phyloP scores from a whole-genome alignment of 2,113 vertebrate genomes.

The Zingel zingel region DNA sequence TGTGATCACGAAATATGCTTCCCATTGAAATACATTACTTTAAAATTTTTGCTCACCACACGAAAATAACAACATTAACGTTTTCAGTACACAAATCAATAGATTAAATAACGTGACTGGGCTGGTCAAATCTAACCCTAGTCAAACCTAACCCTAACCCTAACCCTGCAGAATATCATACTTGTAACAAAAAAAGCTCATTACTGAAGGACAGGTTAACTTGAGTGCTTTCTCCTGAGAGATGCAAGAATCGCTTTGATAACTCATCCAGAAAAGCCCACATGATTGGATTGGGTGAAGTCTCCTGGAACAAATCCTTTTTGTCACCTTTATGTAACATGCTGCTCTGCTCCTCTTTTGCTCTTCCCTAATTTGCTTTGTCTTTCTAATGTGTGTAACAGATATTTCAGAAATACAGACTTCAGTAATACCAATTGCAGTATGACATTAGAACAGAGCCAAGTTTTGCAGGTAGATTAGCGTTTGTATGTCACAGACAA shows the following conservation, averaged over 20 bases:
- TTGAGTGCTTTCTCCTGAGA: constrained; percentile 62
- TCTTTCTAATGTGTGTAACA: constrained; percentile 48
- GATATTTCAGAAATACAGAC: constrained; percentile 31
- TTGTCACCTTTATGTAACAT: constrained; percentile 73
- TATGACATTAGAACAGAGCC: background rate
- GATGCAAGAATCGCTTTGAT: constrained; percentile 67
- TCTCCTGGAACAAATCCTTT: constrained; percentile 79
- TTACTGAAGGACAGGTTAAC: constrained; percentile 71
- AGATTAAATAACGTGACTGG: too few relatives aligned
- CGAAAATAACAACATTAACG: too few relatives aligned
- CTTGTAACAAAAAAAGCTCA: constrained; percentile 18
- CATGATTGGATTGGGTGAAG: constrained; percentile 80
- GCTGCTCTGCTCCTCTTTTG: constrained; percentile 39
- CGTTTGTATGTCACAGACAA: constrained; percentile 4
- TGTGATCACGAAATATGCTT: too few relatives aligned
- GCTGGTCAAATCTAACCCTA: too few relatives aligned
- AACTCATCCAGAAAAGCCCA: constrained; percentile 81
- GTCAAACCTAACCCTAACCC: too few relatives aligned
- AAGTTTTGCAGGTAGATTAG: constrained; percentile 12
- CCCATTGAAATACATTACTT: too few relatives aligned
- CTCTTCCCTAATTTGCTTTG: constrained; percentile 59
- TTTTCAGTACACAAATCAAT: too few relatives aligned
- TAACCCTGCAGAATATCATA: constrained; percentile 19
- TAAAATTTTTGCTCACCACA: too few relatives aligned
- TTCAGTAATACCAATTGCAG: constrained; percentile 25